These are phyloP conservation scores for Endotricha flammealis DNA, from an alignment of 2,888 invertebrate genomes.

Conservation along the genomic window DNA sequence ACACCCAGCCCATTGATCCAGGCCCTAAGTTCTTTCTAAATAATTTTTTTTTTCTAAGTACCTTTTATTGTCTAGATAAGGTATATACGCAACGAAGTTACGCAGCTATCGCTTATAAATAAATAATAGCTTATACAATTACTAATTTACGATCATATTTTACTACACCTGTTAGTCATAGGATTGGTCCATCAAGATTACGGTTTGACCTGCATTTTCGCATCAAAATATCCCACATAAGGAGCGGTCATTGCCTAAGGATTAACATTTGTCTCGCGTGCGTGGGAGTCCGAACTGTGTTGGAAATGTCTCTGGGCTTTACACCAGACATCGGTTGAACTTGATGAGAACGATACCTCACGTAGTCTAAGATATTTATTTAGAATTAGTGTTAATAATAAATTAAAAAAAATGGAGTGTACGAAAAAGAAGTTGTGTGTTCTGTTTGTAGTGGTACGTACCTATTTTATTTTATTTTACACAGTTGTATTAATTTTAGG, in stretches of 20 bases:
- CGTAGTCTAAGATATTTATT: background rate
- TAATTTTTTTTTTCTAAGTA: too few species aligned
- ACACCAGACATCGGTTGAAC: slow-evolving; percentile 44
- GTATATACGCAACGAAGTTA: too few species aligned
- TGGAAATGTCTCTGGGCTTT: slow-evolving; percentile 35
- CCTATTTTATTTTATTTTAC: background rate
- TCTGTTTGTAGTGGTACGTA: slow-evolving; percentile 13
- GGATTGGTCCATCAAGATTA: too few species aligned
- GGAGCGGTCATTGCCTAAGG: slow-evolving; percentile 57
- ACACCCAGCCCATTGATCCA: too few species aligned
- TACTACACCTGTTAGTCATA: too few species aligned
- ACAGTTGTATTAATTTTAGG: too few species aligned
- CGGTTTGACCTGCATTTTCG: background rate
- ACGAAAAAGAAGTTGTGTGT: slow-evolving; percentile 7
- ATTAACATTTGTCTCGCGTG: slow-evolving; percentile 35
- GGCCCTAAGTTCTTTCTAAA: too few species aligned
- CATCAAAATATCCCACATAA: slow-evolving; percentile 24
- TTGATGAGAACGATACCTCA: background rate
- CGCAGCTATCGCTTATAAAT: too few species aligned
- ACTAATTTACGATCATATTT: too few species aligned
- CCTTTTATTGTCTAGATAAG: too few species aligned
- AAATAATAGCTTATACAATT: too few species aligned
- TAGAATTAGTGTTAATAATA: background rate
- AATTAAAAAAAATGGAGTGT: slow-evolving; percentile 8
- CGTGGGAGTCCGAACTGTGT: slow-evolving; percentile 56